Evolutionary conservation across 2,888 invertebrate species (phyloP), one percentile per base, ranked within the genome.

Genomic region (Stictocephala bisonia): DNA sequence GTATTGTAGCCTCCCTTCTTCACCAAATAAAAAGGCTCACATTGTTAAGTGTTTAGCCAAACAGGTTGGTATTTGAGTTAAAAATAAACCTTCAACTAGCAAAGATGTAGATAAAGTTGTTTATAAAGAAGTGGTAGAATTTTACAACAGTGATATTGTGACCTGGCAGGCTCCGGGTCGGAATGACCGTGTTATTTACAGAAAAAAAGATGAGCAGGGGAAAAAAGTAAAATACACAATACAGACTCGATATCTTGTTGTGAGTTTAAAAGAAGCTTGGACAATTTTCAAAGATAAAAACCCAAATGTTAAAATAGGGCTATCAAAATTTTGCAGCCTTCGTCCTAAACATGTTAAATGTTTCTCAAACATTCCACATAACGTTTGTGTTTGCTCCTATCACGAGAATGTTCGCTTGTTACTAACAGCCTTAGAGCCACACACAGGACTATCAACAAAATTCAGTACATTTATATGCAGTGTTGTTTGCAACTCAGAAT

Each of bases 391-490:
- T 53, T 53, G 53, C 15, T 1, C n/a, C 24, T 53, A 53, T 13
- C 53, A 53, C n/a, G 53, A 53, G 27, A 53, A 53, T n/a, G 15
- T 53, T 53, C 53, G 53, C 6, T 15, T 26, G 7, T n/a, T 53
- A 53, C 53, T 53, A 26, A 26, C 13, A n/a, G 3, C 53, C 27
- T 27, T 53, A 27, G 27, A 24, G 27, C 27, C 53, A 26, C 53
- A 53, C n/a, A 53, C 13, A 27, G 53, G 27, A 3, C 53, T 53
- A n/a, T 15, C 53, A 53, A 22, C 27, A 13, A 27, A 53, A 26
- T 53, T 26, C n/a, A 53, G 27, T 27, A 3, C 3, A n/a, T 53
- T 53, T 53, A 53, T 26, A 11, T 13, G 27, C 53, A 26, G 2
- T 9, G n/a, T 53, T 13, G 53, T 53, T 27, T 53, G 53, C 27